Conservation (phyloP, 1,140 invertebrate species). For the Achroia grisella region DNA sequence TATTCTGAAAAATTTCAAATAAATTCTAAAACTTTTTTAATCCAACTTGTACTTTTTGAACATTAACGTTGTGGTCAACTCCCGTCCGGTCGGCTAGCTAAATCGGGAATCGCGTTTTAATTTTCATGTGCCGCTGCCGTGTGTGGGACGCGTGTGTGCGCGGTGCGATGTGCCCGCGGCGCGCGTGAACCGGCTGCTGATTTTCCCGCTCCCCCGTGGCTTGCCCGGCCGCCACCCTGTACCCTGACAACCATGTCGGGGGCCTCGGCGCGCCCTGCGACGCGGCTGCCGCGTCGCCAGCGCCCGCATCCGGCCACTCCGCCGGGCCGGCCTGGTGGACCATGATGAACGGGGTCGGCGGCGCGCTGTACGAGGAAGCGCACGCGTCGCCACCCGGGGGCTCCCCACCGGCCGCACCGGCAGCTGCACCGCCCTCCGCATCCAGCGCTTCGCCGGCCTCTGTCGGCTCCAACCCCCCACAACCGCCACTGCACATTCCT, state of each 20-base stretch:
- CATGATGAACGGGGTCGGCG: slow-evolving; percentile 84
- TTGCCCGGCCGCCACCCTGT: slow-evolving; percentile 84
- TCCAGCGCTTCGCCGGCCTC: slow-evolving; percentile 82
- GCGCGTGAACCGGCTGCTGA: slow-evolving; percentile 54
- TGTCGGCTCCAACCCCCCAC: slow-evolving; percentile 74
- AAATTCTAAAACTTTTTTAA: slow-evolving; percentile 3
- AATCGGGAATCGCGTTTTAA: slow-evolving; percentile 66
- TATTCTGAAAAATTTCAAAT: neutral
- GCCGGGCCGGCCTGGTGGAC: slow-evolving; percentile 86
- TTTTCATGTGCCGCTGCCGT: slow-evolving; percentile 65
- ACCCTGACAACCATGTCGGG: slow-evolving; percentile 85
- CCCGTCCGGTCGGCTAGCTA: slow-evolving; percentile 54
- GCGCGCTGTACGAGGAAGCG: slow-evolving; percentile 80
- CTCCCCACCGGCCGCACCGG: slow-evolving; percentile 65
- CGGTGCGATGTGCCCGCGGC: slow-evolving; percentile 66
- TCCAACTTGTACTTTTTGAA: slow-evolving; percentile 21
- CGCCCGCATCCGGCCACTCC: slow-evolving; percentile 85
- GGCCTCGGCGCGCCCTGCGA: slow-evolving; percentile 79
- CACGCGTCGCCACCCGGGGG: slow-evolving; percentile 76
- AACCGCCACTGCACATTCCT: slow-evolving; percentile 86
- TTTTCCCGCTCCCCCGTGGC: slow-evolving; percentile 79
- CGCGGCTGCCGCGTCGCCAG: slow-evolving; percentile 82
- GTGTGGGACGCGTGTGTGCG: slow-evolving; percentile 59
- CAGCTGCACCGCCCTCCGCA: slow-evolving; percentile 76
- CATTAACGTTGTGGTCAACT: slow-evolving; percentile 33